A percentile compares a stretch with the other conserved stretches of the same genome.
phyloP scores from a whole-genome alignment of 2,113 vertebrate genomes.

The Apaloderma vittatum region DNA sequence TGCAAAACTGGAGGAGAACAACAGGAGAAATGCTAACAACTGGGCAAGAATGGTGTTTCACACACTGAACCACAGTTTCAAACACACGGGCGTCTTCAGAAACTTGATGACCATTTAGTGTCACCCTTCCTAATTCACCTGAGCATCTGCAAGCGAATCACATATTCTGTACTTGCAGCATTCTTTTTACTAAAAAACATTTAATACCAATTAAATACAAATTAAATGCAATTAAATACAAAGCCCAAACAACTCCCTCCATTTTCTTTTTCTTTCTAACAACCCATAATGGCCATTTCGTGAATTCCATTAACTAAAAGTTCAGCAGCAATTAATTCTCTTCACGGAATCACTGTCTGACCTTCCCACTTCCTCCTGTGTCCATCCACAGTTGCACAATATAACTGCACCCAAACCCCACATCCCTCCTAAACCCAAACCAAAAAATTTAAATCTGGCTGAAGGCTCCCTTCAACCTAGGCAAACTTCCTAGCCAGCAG shows the following conservation, averaged over 20 bases:
- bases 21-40: not conserved
- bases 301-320: not conserved
- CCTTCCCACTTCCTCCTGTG: not conserved
- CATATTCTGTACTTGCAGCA: not conserved
- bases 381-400: not conserved
- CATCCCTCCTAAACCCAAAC: not conserved
- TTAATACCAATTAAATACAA: not conserved
- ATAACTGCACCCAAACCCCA: not conserved
- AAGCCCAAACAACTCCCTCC: fast-evolving
- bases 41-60: not conserved
- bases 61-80: not conserved
- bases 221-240: no score
- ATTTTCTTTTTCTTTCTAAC: not conserved
- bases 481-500: not conserved
- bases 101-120: not conserved
- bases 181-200: not conserved
- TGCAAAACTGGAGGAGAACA: not conserved
- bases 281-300: not conserved
- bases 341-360: not conserved
- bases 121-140: not conserved
- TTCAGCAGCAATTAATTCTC: not conserved
- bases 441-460: not conserved
- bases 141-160: not conserved
- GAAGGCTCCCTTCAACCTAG: not conserved
- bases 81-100: not conserved